Evolutionary conservation across 1,140 invertebrate species (phyloP).

Genomic region (Wiebesia pumilae): DNA sequence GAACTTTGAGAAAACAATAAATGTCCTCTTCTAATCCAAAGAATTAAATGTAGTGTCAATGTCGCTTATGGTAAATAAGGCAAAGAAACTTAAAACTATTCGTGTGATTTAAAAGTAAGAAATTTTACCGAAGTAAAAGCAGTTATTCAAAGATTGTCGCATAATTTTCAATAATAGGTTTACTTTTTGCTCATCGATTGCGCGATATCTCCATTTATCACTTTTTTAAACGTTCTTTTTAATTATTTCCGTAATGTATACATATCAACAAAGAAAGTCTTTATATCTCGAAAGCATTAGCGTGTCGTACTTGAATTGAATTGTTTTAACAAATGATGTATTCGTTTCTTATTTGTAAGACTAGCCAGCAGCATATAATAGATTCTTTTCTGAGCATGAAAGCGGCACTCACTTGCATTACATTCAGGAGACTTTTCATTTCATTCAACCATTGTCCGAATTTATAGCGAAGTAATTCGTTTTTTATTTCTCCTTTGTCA

Average conservation of each 20-base stretch:
- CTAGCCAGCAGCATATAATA: background rate
- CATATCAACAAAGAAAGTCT: background rate
- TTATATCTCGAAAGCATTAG: background rate
- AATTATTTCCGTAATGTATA: background rate
- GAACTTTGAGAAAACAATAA: too few relatives aligned
- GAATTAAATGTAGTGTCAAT: background rate
- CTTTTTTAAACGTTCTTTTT: background rate
- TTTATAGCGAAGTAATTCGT: slow-evolving; percentile 52
- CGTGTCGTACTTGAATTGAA: background rate
- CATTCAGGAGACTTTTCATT: slow-evolving; percentile 28
- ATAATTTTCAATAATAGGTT: background rate
- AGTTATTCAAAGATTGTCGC: background rate
- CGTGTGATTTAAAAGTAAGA: background rate
- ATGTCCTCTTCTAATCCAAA: background rate
- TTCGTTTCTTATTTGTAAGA: background rate
- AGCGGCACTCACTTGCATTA: slow-evolving; percentile 10
- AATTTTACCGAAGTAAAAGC: background rate
- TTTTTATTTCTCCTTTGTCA: slow-evolving; percentile 54
- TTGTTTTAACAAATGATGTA: background rate
- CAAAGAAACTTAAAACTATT: background rate
- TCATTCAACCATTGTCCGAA: slow-evolving; percentile 48
- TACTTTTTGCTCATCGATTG: background rate
- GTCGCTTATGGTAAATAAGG: background rate
- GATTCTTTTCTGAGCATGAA: slow-evolving; percentile 13
- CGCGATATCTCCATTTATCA: background rate